Percentiles rank a stretch among this genome's conserved stretches.
These are phyloP conservation scores for Sepiola atlantica DNA, from an alignment of 2,888 invertebrate species.

Conservation along the genomic window DNA sequence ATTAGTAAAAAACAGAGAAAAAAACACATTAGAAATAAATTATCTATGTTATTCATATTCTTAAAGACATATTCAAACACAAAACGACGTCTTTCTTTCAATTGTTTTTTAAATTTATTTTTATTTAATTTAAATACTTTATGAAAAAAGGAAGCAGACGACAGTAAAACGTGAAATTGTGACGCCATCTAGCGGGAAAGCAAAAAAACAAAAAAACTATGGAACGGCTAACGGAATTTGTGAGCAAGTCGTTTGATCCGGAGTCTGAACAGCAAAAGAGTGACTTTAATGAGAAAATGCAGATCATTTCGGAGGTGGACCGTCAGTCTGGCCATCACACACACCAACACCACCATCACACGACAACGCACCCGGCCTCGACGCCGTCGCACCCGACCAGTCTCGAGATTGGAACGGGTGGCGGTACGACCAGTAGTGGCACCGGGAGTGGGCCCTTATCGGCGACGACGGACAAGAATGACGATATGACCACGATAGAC, in stretches of 20 bases:
- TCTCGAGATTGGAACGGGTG: background rate
- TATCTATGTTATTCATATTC: background rate
- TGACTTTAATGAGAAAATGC: constrained; percentile 44
- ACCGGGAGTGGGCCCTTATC: background rate
- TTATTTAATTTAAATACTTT: background rate
- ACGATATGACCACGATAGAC: constrained; percentile 41
- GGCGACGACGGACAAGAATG: background rate
- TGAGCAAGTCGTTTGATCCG: constrained; percentile 69
- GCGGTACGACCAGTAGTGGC: background rate
- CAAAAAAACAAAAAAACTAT: constrained; percentile 57
- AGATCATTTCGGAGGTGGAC: constrained; percentile 21
- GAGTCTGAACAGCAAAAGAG: constrained; percentile 51
- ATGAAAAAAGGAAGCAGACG: background rate
- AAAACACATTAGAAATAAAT: background rate
- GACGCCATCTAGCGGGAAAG: background rate
- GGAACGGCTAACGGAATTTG: constrained; percentile 69
- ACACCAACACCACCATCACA: background rate
- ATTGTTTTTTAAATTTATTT: background rate
- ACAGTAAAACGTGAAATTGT: background rate
- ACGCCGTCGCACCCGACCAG: background rate
- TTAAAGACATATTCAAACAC: background rate
- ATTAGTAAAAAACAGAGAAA: background rate
- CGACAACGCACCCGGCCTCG: background rate
- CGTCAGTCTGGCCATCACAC: constrained; percentile 13
- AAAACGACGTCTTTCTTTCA: background rate